phyloP scores from a whole-genome alignment of 2,888 invertebrate genomes.

The Trichacis sp. region DNA sequence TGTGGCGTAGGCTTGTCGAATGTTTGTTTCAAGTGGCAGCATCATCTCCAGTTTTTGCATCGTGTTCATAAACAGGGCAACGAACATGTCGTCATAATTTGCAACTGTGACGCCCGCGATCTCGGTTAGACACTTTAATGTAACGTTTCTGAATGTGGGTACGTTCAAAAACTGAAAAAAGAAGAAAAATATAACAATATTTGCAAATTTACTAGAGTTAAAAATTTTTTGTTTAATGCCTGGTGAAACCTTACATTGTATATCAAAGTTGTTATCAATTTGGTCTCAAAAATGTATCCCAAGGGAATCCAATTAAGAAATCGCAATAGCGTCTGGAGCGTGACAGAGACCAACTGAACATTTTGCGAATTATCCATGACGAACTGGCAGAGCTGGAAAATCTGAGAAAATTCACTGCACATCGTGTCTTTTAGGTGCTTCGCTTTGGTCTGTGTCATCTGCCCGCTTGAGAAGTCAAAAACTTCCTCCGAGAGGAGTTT shows the following conservation, averaged over 20 bases:
- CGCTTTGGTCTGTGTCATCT: slow-evolving; percentile 98
- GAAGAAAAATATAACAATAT: background rate
- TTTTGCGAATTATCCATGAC: slow-evolving; percentile 98
- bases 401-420: slow-evolving; percentile 99
- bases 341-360: slow-evolving; percentile 94
- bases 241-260: slow-evolving; percentile 80
- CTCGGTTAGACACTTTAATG: slow-evolving; percentile 97
- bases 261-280: slow-evolving; percentile 92
- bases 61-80: slow-evolving; percentile 89
- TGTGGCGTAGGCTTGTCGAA: slow-evolving; percentile 92
- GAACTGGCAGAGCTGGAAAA: slow-evolving; percentile 97
- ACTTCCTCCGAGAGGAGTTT: slow-evolving; percentile 98
- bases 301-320: slow-evolving; percentile 99
- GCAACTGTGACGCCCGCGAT: slow-evolving; percentile 92
- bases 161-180: slow-evolving; percentile 89
- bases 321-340: slow-evolving; percentile 93
- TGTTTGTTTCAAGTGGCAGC: slow-evolving; percentile 91
- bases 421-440: slow-evolving; percentile 99
- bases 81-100: slow-evolving; percentile 94
- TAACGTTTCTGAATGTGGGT: slow-evolving; percentile 97
- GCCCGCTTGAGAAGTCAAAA: slow-evolving; percentile 98
- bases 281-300: slow-evolving; percentile 99
- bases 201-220: background rate
- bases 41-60: slow-evolving; percentile 93
- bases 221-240: too few species aligned